These are phyloP conservation scores for Myotis yumanensis DNA, from an alignment of 2,113 vertebrate species.

Conservation along the genomic window DNA sequence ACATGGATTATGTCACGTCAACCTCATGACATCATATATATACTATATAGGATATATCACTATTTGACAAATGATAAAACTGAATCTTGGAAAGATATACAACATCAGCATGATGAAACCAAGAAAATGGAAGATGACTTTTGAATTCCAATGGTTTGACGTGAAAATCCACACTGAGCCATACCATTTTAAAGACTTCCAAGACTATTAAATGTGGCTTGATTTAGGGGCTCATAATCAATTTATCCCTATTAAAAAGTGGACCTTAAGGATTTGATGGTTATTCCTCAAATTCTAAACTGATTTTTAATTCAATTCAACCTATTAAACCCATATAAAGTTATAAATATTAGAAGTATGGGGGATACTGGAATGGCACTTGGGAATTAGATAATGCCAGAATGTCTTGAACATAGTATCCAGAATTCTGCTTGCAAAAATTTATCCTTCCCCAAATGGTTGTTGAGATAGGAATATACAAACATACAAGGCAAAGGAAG, in stretches of 20 bases:
- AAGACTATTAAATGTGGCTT: neutral
- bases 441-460: neutral
- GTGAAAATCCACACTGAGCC: neutral
- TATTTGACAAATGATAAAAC: neutral
- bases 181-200: neutral
- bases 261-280: neutral
- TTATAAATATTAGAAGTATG: neutral
- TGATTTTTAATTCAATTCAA: neutral
- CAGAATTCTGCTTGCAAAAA: neutral
- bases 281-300: neutral
- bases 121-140: neutral
- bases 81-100: neutral
- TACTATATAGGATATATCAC: neutral
- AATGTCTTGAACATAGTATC: neutral
- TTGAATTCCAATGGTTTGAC: neutral
- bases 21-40: neutral
- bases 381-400: neutral
- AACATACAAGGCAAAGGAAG: neutral
- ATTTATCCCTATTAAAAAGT: neutral
- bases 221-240: neutral
- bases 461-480: neutral
- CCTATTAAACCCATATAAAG: neutral
- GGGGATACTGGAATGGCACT: fast-evolving
- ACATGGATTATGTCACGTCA: neutral
- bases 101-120: neutral